Conservation (phyloP, 2,888 invertebrate species). For the Ormia ochracea region DNA sequence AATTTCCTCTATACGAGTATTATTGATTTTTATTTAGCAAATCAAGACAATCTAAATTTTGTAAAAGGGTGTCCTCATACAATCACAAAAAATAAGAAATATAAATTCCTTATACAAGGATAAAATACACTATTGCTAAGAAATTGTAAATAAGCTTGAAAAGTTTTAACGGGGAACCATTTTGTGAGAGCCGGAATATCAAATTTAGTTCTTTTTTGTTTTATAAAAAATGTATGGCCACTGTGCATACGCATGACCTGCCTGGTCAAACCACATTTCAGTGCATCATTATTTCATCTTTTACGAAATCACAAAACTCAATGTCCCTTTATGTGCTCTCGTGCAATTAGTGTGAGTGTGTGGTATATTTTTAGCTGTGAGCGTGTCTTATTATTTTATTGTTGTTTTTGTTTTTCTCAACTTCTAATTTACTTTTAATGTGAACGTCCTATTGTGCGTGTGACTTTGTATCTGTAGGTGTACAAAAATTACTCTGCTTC, state of each 20-base stretch:
- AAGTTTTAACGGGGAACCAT: no score
- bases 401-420: constrained; percentile 18
- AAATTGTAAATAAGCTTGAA: no score
- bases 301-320: constrained; percentile 21
- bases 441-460: constrained; percentile 18
- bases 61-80: no score
- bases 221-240: background rate
- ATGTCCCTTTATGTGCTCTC: background rate
- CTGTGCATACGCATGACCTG: constrained; percentile 19
- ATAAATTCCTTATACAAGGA: no score
- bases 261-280: constrained; percentile 52
- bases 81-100: no score
- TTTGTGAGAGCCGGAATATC: no score
- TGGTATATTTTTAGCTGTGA: background rate
- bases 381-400: constrained; percentile 4
- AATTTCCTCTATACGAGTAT: no score
- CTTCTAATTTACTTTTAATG: constrained; percentile 42
- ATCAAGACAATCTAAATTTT: no score
- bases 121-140: no score
- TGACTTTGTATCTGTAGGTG: constrained; percentile 31
- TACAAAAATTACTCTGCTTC: constrained; percentile 20
- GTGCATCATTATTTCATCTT: constrained; percentile 49
- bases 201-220: background rate
- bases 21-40: no score
- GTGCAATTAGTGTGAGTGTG: background rate